Conservation (phyloP, 2,888 invertebrate species). For the Pocota personata region DNA sequence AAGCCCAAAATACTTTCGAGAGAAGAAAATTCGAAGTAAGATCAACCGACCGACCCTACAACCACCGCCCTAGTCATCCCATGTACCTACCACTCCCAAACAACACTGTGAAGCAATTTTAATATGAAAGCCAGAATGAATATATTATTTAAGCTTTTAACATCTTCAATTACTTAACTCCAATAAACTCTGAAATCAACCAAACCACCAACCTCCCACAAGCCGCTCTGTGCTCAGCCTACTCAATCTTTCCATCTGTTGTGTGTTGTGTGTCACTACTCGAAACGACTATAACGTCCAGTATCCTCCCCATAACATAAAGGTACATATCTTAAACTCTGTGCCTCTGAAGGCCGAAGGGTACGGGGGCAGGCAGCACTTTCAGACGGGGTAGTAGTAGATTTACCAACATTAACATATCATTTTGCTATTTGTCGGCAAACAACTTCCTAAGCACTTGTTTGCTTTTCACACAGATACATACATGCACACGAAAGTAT, state of each 20-base stretch:
- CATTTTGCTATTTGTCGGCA: constrained; percentile 73
- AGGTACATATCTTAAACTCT: constrained; percentile 31
- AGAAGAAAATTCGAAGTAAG: constrained; percentile 38
- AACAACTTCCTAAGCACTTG: constrained; percentile 74
- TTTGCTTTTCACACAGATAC: constrained; percentile 67
- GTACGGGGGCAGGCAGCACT: constrained; percentile 9
- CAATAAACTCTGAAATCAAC: constrained; percentile 76
- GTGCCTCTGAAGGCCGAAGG: neutral
- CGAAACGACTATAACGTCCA: constrained; percentile 39
- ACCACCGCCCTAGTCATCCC: neutral
- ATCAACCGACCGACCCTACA: constrained; percentile 42
- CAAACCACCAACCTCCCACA: constrained; percentile 32
- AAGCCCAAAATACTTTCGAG: neutral
- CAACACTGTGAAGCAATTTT: constrained; percentile 70
- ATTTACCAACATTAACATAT: constrained; percentile 74
- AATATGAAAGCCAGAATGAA: constrained; percentile 74
- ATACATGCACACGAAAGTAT: neutral
- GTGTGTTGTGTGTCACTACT: constrained; percentile 60
- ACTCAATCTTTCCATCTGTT: constrained; percentile 45
- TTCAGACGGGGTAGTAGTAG: constrained; percentile 45
- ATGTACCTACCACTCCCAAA: neutral
- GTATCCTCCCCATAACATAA: constrained; percentile 13
- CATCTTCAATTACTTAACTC: constrained; percentile 78
- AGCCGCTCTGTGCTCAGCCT: neutral
- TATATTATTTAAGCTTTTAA: constrained; percentile 77